Base-by-base conservation (phyloP, 2,797 vertebrate genomes). In the Premnoplex brunnescens region DNA sequence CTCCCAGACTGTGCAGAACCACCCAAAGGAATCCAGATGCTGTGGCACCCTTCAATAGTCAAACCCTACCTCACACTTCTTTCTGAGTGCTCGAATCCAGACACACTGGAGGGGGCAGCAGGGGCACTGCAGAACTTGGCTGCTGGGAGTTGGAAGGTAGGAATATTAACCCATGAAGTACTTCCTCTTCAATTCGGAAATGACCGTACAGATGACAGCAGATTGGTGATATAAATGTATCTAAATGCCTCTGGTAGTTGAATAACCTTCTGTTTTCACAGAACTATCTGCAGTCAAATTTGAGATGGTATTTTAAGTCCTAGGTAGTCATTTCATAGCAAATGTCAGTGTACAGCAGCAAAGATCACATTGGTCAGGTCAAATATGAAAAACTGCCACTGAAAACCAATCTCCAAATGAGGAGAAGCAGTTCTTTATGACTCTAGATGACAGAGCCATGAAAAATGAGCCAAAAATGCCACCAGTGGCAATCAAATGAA, bases 61-160 rank as follows among this genome's bases (percentile, higher is more conserved):
- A 99, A 99, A 98, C 99, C 99, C 98, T 99, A 99, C 99, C 99
- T 99, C 98, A 99, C 99, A 88, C 99, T 99, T 98, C 98, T 99
- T 96, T 99, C 99, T 86, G 99, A 99, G 98, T 99, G 99, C 98
- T 99, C 99, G 91, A 99, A 99, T 96, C 98, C 99, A 15, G 99
- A 99, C 98, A 99, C 99, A 1, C 98, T 99, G 97, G 99, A 99
- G 98, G 99, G 99, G 74, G 99, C 99, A 20, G 99, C 99, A 7
- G 99, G 99, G 32, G 99, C 99, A 68, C 98, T 99, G 97, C 99
- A 99, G 98, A 99, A 99, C 98, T 98, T 99, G 97, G 99, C 99
- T 78, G 99, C 99, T 72, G 99, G 99, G 95, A 99, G 99, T 95
- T 99, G 99, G 99, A 99, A 99, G 99, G 99, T 99, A 98, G 86